Evolutionary conservation across 2,888 invertebrate genomes (phyloP).

Genomic region (Tridacna crocea): DNA sequence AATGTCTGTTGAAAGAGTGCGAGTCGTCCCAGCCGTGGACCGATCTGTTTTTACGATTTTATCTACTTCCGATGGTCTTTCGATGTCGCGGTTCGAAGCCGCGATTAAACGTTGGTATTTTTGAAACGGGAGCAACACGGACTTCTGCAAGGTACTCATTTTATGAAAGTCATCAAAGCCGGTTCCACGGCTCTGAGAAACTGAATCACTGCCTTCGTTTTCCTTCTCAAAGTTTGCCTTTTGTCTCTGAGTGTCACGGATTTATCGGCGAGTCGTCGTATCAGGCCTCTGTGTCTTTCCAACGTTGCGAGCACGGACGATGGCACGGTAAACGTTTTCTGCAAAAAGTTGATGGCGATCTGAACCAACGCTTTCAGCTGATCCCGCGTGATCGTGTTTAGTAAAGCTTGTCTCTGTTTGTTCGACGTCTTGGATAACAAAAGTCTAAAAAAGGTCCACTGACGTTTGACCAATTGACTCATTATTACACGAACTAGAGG

Average conservation of each 20-base stretch:
- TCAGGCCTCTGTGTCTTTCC: not conserved
- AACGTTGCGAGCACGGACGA: not conserved
- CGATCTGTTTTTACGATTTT: not conserved
- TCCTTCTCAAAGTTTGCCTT: not conserved
- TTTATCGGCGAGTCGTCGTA: not conserved
- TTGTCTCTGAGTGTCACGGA: not conserved
- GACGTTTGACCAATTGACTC: constrained; percentile 29
- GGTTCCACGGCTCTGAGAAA: too few relatives aligned
- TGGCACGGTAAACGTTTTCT: not conserved
- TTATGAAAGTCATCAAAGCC: too few relatives aligned
- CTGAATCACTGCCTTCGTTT: not conserved
- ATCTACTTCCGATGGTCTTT: not conserved
- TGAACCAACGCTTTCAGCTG: not conserved
- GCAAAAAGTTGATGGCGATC: not conserved
- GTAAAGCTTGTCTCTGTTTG: constrained; percentile 15
- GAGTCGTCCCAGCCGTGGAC: too few relatives aligned
- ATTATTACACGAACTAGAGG: constrained; percentile 3
- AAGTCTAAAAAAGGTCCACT: constrained; percentile 24
- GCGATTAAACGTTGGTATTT: constrained; percentile 7
- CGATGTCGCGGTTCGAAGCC: not conserved
- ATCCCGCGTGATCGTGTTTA: constrained; percentile 13
- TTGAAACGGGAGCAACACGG: not conserved
- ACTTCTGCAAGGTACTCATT: constrained; percentile 17
- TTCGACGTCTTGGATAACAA: constrained; percentile 22
- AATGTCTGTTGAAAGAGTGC: too few relatives aligned